These are phyloP conservation scores for Agrochola lota DNA, from an alignment of 2,888 invertebrate genomes.

Conservation along the genomic window DNA sequence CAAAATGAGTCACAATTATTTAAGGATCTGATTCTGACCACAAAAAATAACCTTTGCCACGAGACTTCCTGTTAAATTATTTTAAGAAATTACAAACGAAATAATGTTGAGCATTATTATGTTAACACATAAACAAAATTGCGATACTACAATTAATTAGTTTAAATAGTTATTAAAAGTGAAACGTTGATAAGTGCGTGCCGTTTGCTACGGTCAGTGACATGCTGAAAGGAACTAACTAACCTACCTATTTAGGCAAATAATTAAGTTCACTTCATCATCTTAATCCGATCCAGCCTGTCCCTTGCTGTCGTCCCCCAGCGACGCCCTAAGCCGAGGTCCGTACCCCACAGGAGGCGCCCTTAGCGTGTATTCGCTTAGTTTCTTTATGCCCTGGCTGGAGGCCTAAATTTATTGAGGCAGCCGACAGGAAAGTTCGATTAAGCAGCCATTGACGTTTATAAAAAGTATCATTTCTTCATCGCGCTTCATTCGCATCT, in stretches of 20 bases:
- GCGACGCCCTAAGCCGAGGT: too few relatives aligned
- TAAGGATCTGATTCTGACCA: conserved; percentile 25
- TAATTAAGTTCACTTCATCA: neutral
- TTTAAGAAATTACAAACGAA: conserved; percentile 44
- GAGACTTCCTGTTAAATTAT: conserved; percentile 50
- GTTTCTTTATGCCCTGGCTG: too few relatives aligned
- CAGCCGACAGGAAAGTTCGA: too few relatives aligned
- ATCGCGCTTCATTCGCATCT: too few relatives aligned
- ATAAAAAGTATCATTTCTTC: too few relatives aligned
- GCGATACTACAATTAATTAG: conserved; percentile 84
- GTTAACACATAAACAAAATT: conserved; percentile 71
- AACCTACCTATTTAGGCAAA: neutral
- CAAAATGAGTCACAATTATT: conserved; percentile 46
- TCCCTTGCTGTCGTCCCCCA: too few relatives aligned
- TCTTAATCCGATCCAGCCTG: too few relatives aligned
- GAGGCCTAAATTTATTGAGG: too few relatives aligned
- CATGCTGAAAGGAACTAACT: conserved; percentile 62
- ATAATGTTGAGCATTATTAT: conserved; percentile 53
- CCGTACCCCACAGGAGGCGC: too few relatives aligned
- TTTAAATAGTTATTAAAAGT: conserved; percentile 87
- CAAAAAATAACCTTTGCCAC: conserved; percentile 56
- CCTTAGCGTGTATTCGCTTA: too few relatives aligned
- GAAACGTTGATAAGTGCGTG: conserved; percentile 84
- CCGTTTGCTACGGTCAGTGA: conserved; percentile 67
- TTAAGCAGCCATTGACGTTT: too few relatives aligned